Evolutionary conservation across 2,888 invertebrate genomes (phyloP), one percentile per base, ranked within the genome.

Genomic region (Elysia crispata): DNA sequence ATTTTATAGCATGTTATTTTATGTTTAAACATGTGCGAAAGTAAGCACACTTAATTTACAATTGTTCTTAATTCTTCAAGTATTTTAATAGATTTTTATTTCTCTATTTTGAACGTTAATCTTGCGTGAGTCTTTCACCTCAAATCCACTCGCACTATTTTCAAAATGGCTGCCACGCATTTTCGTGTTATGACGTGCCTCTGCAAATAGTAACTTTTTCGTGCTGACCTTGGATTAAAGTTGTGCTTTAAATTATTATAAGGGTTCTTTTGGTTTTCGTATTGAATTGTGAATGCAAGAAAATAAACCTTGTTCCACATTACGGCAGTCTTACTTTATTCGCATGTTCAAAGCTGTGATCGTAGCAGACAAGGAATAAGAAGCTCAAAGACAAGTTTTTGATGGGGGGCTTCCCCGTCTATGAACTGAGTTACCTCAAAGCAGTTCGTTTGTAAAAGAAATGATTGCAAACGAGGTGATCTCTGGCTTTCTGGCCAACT

Each of bases 151-250:
- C 31, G 79, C 1, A 74, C 79, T 79, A 79, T 79, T 79, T 79
- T 76, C 50, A 75, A 75, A 60, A 79, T 75, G 79, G 79, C 79
- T 69, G 69, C 75, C 69, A 25, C 69, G 57, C 74, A 18, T 60
- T 75, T 79, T 74, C 79, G 33, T 79, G 79, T 79, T 79, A 54
- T 64, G 74, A 79, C 79, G 74, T 74, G 79, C 73, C 62, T 73
- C 79, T 74, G 54, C 54, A 66, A 79, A 57, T 74, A 79, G 74
- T 28, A 30, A 25, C 25, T 33, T 13, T 79, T 57, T n/a, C 62
- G 28, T 23, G 31, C 60, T 79, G 79, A 75, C 75, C 79, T 79
- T 79, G 75, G 75, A 74, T 50, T 31, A 60, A 13, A 33, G 30
- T 33, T 18, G 62, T 54, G 75, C 54, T 79, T 28, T 64, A n/a